Conservation (phyloP, 2,113 vertebrate genomes). For the Oenanthe melanoleuca region DNA sequence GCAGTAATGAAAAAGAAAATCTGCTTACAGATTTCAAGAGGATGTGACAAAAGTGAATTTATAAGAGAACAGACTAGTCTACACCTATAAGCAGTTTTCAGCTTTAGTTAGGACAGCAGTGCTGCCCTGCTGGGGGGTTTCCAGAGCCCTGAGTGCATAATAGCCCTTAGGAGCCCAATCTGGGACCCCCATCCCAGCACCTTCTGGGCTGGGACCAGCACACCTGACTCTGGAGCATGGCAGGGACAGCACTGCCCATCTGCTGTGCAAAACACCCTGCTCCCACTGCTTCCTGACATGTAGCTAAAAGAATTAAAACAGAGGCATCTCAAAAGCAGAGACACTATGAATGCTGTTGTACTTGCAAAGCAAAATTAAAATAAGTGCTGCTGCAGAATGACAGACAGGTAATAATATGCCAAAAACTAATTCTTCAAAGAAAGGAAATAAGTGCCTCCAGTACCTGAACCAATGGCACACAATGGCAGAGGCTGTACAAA, state of each 20-base stretch:
- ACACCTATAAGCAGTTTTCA: background rate
- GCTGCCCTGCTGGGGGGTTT: background rate
- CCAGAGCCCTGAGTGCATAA: background rate
- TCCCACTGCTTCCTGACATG: background rate
- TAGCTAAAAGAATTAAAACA: background rate
- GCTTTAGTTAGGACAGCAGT: background rate
- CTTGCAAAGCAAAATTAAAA: constrained; percentile 8
- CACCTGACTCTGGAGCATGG: background rate
- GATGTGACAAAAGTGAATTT: background rate
- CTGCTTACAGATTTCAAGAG: background rate
- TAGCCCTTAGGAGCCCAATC: background rate
- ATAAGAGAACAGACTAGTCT: background rate
- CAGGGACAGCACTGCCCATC: background rate
- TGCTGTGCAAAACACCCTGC: background rate
- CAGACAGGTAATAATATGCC: background rate
- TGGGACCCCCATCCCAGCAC: background rate
- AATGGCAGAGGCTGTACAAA: background rate
- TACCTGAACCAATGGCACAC: background rate
- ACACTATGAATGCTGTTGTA: background rate
- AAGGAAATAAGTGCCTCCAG: background rate
- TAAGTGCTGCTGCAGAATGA: background rate
- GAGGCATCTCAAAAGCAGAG: background rate
- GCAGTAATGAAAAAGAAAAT: background rate
- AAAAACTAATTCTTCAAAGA: background rate
- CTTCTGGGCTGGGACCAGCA: background rate